Conservation (phyloP, 2,113 vertebrate genomes). For the Cavia porcellus region DNA sequence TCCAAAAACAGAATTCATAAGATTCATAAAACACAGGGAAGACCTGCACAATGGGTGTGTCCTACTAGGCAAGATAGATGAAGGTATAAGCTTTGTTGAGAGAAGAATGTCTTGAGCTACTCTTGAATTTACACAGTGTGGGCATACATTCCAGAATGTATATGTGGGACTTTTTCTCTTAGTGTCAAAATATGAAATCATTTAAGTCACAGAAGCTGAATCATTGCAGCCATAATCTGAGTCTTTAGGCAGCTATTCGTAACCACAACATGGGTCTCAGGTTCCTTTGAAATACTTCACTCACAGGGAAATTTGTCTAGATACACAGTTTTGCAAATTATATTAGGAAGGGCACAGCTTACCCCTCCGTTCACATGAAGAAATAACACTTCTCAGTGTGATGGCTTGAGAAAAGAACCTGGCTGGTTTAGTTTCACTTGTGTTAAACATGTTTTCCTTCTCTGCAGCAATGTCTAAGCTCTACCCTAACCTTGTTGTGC, state of each 20-base stretch:
- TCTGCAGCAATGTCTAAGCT: neutral
- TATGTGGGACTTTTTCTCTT: neutral
- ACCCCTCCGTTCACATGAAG: neutral
- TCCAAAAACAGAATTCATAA: neutral
- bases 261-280: neutral
- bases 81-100: neutral
- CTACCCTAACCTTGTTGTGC: slow-evolving; percentile 45
- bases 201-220: neutral
- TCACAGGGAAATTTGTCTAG: neutral
- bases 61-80: neutral
- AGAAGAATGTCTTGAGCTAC: neutral
- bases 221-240: neutral
- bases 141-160: neutral
- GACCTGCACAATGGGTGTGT: neutral
- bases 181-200: neutral
- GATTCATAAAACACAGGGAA: neutral
- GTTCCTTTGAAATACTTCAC: neutral
- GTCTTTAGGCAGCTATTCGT: neutral
- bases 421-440: neutral
- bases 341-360: neutral
- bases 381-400: neutral
- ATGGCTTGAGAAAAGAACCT: neutral
- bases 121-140: neutral
- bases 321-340: slow-evolving; percentile 14
- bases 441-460: neutral